Evolutionary conservation across 2,888 invertebrate species (phyloP).

Genomic region (Automeris io): DNA sequence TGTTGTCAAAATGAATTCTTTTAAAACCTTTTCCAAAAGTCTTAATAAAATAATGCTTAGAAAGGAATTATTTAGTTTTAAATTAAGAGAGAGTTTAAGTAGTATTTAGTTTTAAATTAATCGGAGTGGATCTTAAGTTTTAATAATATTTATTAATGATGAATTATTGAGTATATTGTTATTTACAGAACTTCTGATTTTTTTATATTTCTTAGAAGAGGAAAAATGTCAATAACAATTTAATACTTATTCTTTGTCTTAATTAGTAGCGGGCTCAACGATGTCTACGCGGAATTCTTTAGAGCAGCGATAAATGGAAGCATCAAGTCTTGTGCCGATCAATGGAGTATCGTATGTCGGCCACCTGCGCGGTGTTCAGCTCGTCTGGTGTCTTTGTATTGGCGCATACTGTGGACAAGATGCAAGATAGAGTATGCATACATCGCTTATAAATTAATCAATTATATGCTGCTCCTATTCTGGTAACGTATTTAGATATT

Average conservation of each 20-base stretch:
- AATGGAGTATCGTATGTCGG: conserved; percentile 72
- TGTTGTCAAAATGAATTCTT: too few species aligned
- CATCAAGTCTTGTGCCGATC: conserved; percentile 48
- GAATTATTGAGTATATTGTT: too few species aligned
- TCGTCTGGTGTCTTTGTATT: conserved; percentile 10
- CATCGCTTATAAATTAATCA: neutral
- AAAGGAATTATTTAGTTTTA: too few species aligned
- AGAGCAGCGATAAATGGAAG: conserved; percentile 63
- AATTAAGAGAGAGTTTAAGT: too few species aligned
- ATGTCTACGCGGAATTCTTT: conserved; percentile 72
- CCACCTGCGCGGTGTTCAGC: conserved; percentile 53
- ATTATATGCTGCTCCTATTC: neutral
- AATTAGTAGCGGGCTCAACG: conserved; percentile 69
- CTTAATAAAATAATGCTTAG: too few species aligned
- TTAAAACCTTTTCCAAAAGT: too few species aligned
- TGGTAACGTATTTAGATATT: too few species aligned
- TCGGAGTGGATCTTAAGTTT: too few species aligned
- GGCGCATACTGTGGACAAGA: conserved; percentile 8
- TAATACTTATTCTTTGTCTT: conserved; percentile 42
- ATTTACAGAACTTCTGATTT: too few species aligned
- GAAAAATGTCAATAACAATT: too few species aligned
- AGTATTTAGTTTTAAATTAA: too few species aligned
- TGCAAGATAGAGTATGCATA: conserved; percentile 12
- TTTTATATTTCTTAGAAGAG: neutral
- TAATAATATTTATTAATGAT: too few species aligned